Percentiles rank a stretch among this genome's conserved stretches.
These are phyloP conservation scores for Beris morrisii DNA, from an alignment of 2,888 invertebrate genomes.

Conservation along the genomic window DNA sequence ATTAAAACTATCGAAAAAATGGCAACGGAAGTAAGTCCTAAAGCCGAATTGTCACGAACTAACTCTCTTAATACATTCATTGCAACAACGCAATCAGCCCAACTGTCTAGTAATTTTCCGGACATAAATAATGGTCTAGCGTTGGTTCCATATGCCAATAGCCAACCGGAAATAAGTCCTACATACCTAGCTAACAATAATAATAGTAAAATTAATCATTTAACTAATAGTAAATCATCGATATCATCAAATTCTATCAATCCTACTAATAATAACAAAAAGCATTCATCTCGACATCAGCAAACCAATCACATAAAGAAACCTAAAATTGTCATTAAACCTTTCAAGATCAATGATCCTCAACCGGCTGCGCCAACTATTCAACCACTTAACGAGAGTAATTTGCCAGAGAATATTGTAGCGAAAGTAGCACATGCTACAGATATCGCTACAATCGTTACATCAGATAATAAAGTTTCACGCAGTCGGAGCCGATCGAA, in stretches of 20 bases:
- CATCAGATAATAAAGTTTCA: slow-evolving; percentile 39
- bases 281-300: slow-evolving; percentile 21
- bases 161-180: slow-evolving; percentile 47
- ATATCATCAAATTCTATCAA: slow-evolving; percentile 45
- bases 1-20: slow-evolving; percentile 60
- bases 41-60: slow-evolving; percentile 36
- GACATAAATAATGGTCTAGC: slow-evolving; percentile 27
- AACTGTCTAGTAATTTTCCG: slow-evolving; percentile 40
- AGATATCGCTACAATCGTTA: slow-evolving; percentile 42
- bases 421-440: slow-evolving; percentile 46
- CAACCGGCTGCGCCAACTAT: slow-evolving; percentile 53
- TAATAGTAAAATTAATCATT: neutral
- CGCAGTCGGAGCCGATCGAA: slow-evolving; percentile 52
- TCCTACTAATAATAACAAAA: slow-evolving; percentile 35
- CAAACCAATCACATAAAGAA: slow-evolving; percentile 43
- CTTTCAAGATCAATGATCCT: slow-evolving; percentile 56
- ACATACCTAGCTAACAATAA: slow-evolving; percentile 41
- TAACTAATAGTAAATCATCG: neutral
- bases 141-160: slow-evolving; percentile 42
- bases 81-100: slow-evolving; percentile 50
- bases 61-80: slow-evolving; percentile 57
- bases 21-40: slow-evolving; percentile 45
- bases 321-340: slow-evolving; percentile 56
- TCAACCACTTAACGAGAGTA: slow-evolving; percentile 52
- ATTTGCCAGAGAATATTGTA: slow-evolving; percentile 53